Percentiles rank a stretch among this genome's conserved stretches.
Conservation (phyloP, 2,888 invertebrate genomes). For the Prosopocoilus inquinatus region DNA sequence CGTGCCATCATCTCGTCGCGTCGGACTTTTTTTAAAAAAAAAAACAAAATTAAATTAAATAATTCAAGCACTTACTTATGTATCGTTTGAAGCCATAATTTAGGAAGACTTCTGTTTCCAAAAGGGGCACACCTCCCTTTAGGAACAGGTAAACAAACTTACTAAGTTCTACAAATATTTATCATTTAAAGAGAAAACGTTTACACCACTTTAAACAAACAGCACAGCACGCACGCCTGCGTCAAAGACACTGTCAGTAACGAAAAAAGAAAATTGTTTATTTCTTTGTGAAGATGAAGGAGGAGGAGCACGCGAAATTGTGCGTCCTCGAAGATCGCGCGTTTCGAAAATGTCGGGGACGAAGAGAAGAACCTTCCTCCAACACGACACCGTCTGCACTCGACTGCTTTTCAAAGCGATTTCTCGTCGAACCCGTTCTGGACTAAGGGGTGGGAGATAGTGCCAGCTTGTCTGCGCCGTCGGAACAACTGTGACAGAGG, state of each 20-base stretch:
- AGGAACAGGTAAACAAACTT: slow-evolving; percentile 14
- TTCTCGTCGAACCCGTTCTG: slow-evolving; percentile 27
- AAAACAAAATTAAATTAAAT: too few species aligned
- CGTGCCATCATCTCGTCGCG: slow-evolving; percentile 1
- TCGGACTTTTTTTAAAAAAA: too few species aligned
- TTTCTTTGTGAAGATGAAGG: too few species aligned
- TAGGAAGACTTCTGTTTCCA: slow-evolving; percentile 1
- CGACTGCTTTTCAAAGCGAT: slow-evolving; percentile 26
- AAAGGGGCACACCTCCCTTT: slow-evolving; percentile 2
- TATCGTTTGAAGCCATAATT: slow-evolving; percentile 20
- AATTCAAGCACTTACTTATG: slow-evolving; percentile 13
- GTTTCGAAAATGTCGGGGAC: slow-evolving; percentile 5
- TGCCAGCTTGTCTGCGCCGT: slow-evolving; percentile 32
- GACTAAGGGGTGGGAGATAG: slow-evolving; percentile 28
- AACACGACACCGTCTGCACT: slow-evolving; percentile 24
- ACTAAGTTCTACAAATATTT: slow-evolving; percentile 17
- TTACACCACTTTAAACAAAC: slow-evolving; percentile 11
- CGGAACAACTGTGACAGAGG: slow-evolving; percentile 18
- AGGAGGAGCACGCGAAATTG: neutral
- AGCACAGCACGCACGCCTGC: slow-evolving; percentile 6
- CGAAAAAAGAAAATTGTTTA: neutral
- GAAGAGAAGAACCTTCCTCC: slow-evolving; percentile 19
- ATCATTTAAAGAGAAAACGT: slow-evolving; percentile 8
- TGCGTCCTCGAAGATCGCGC: slow-evolving; percentile 9
- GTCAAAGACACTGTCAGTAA: slow-evolving; percentile 12